Conservation (phyloP, 2,113 vertebrate species). For the Ophiodon elongatus region DNA sequence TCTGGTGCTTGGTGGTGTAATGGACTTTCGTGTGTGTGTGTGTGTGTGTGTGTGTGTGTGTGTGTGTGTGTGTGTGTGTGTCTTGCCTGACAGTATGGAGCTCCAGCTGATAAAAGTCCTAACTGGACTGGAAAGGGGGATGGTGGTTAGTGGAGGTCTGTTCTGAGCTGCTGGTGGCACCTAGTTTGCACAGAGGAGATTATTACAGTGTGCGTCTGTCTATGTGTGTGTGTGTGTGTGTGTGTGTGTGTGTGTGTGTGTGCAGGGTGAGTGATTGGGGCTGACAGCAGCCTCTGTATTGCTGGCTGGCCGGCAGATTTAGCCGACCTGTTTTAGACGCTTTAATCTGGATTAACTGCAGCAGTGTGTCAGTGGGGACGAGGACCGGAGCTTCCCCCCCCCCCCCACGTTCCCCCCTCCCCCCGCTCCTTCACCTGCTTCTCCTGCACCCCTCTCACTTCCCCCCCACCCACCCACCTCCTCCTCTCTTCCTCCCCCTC, state of each 20-base stretch:
- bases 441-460: slow-evolving; percentile 15
- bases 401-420: slow-evolving; percentile 50
- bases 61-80: slow-evolving; percentile 3
- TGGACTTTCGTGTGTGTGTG: background rate
- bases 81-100: background rate
- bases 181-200: slow-evolving; percentile 72
- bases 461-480: background rate
- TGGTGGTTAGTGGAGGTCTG: slow-evolving; percentile 27
- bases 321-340: slow-evolving; percentile 85
- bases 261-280: slow-evolving; percentile 82
- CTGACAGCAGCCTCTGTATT: slow-evolving; percentile 85
- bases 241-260: slow-evolving; percentile 31
- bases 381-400: slow-evolving; percentile 58
- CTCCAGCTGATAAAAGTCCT: slow-evolving; percentile 13
- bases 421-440: slow-evolving; percentile 68
- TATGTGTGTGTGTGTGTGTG: slow-evolving; percentile 44
- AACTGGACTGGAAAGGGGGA: slow-evolving; percentile 7
- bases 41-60: slow-evolving; percentile 6
- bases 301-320: slow-evolving; percentile 85
- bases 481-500: background rate
- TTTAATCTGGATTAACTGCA: slow-evolving; percentile 87
- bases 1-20: background rate
- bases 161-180: slow-evolving; percentile 66
- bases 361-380: slow-evolving; percentile 83
- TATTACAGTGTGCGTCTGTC: slow-evolving; percentile 46